Conservation (phyloP, 2,113 vertebrate genomes). For the Cebidichthys violaceus region DNA sequence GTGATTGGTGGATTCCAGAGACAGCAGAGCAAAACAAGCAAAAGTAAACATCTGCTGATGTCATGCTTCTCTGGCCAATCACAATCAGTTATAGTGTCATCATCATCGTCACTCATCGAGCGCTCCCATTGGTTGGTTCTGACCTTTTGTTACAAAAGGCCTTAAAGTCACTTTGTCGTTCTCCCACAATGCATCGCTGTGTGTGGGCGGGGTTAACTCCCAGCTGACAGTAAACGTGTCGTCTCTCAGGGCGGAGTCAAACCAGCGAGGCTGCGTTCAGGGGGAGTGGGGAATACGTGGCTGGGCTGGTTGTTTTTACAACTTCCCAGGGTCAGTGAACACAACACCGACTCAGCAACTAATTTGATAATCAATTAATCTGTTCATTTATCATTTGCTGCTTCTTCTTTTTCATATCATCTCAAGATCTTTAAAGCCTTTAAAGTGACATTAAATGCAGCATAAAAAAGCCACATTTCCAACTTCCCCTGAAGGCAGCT, state of each 20-base stretch:
- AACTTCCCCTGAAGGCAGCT: conserved; percentile 9
- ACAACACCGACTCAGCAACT: not conserved
- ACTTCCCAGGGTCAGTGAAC: conserved; percentile 13
- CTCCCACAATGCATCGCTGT: conserved; percentile 57
- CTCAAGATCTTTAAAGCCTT: not conserved
- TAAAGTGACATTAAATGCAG: not conserved
- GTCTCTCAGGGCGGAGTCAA: not conserved
- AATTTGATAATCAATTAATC: not conserved
- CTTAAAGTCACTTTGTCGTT: conserved; percentile 23
- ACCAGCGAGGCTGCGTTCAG: conserved; percentile 4
- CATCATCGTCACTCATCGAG: conserved; percentile 22
- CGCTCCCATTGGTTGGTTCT: conserved; percentile 41
- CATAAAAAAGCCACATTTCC: conserved; percentile 8
- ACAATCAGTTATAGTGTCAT: conserved; percentile 10
- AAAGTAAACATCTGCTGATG: not conserved
- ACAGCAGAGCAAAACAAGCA: conserved; percentile 16
- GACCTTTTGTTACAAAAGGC: conserved; percentile 12
- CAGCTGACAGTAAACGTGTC: not conserved
- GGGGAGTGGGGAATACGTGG: not conserved
- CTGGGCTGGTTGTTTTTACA: not conserved
- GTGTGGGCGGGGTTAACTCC: conserved; percentile 11
- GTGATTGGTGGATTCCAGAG: conserved; percentile 58
- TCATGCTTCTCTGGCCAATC: conserved; percentile 45
- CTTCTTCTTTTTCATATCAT: not conserved
- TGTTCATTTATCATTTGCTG: not conserved